These are phyloP conservation scores for Kuschelorhynchus macadamiae DNA, from an alignment of 2,888 invertebrate genomes.

Conservation along the genomic window DNA sequence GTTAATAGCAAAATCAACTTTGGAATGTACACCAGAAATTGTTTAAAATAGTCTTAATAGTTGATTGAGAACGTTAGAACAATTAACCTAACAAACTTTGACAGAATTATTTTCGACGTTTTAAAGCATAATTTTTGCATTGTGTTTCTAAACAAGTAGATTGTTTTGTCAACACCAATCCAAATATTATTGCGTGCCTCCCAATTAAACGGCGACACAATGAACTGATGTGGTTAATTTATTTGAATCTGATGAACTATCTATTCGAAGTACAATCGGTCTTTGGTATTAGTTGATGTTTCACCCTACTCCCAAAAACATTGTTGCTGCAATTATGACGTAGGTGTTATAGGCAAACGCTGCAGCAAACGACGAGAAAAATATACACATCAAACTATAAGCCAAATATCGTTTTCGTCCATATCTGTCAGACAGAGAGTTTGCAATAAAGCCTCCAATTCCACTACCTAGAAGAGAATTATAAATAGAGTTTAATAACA, in stretches of 20 bases:
- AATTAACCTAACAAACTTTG: too few relatives aligned
- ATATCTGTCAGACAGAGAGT: slow-evolving; percentile 63
- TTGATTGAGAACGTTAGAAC: too few relatives aligned
- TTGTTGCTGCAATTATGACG: slow-evolving; percentile 63
- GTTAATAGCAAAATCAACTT: too few relatives aligned
- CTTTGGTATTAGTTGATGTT: slow-evolving; percentile 43
- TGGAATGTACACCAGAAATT: too few relatives aligned
- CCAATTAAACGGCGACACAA: too few relatives aligned
- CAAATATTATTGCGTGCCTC: slow-evolving; percentile 12
- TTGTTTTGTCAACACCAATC: not conserved
- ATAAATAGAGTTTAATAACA: not conserved
- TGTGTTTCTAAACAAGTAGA: too few relatives aligned
- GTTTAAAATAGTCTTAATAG: too few relatives aligned
- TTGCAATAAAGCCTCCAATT: slow-evolving; percentile 29
- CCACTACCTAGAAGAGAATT: slow-evolving; percentile 29
- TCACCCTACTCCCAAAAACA: slow-evolving; percentile 68
- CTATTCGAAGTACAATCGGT: too few relatives aligned
- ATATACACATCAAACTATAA: slow-evolving; percentile 63
- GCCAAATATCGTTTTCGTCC: slow-evolving; percentile 66
- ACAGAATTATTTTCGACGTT: too few relatives aligned
- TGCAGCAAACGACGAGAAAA: slow-evolving; percentile 63
- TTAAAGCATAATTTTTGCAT: too few relatives aligned
- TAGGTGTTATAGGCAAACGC: slow-evolving; percentile 66
- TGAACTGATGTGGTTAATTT: too few relatives aligned
- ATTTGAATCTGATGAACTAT: too few relatives aligned